Conservation (phyloP, 2,797 vertebrate genomes). For the Pangasius djambal region DNA sequence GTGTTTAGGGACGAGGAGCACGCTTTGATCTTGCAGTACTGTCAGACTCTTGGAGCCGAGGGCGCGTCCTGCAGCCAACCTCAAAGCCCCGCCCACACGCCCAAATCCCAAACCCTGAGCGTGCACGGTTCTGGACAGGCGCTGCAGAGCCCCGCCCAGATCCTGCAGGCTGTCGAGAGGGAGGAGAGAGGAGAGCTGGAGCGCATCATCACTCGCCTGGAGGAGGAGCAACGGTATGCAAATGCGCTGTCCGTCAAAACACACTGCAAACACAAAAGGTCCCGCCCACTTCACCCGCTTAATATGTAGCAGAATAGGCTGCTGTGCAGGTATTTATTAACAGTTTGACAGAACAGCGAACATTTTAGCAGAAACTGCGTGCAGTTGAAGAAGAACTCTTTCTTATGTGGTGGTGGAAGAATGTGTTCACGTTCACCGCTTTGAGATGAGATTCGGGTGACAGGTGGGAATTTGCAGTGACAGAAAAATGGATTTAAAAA, state of each 20-base stretch:
- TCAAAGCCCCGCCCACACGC: conserved; percentile 91
- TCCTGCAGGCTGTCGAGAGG: conserved; percentile 92
- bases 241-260: neutral
- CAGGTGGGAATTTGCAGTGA: conserved; percentile 3
- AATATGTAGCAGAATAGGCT: neutral
- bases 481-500: neutral
- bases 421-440: neutral
- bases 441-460: neutral
- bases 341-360: neutral
- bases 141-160: conserved; percentile 89
- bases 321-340: neutral
- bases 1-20: conserved; percentile 92
- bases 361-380: neutral
- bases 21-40: conserved; percentile 94
- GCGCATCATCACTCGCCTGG: conserved; percentile 87
- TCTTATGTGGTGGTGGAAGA: neutral
- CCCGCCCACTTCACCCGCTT: neutral
- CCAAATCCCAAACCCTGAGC: conserved; percentile 21
- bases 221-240: conserved; percentile 91
- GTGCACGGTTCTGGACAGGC: conserved; percentile 27
- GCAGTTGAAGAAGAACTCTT: neutral
- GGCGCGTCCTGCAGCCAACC: conserved; percentile 87
- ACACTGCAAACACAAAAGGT: neutral
- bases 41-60: conserved; percentile 92
- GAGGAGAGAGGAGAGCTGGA: conserved; percentile 93